Evolutionary conservation across 2,113 vertebrate genomes (phyloP).

Genomic region (Colaptes auratus): DNA sequence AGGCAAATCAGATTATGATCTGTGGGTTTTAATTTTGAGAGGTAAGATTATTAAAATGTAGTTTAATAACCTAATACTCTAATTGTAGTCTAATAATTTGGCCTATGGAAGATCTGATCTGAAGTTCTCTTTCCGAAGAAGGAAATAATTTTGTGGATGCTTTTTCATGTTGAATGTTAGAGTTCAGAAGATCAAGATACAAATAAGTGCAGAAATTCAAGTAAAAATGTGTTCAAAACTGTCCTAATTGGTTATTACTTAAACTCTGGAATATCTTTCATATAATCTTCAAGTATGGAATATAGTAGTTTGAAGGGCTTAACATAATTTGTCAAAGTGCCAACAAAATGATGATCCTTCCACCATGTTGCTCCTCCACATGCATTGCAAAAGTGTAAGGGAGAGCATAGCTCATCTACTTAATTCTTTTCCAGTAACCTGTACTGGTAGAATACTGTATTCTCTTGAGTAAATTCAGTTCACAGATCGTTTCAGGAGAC

Average conservation of each 20-base stretch:
- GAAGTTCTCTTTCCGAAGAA: neutral
- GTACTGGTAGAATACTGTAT: neutral
- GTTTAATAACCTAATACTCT: too few species aligned
- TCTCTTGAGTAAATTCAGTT: neutral
- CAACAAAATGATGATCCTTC: neutral
- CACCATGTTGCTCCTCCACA: neutral
- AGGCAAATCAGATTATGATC: constrained; percentile 1
- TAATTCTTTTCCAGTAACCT: neutral
- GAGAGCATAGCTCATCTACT: neutral
- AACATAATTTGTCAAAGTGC: neutral
- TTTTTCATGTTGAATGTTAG: neutral
- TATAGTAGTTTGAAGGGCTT: neutral
- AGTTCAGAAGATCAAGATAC: neutral
- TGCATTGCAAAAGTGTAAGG: neutral
- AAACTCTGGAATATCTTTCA: neutral
- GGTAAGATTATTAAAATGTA: neutral
- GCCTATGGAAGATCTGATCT: neutral
- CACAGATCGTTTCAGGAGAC: neutral
- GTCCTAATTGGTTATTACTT: neutral
- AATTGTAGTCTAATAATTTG: neutral
- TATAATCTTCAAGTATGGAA: neutral
- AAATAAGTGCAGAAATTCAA: neutral
- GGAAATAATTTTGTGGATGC: neutral
- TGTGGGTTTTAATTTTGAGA: constrained; percentile 3
- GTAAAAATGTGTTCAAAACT: neutral